Conservation (phyloP, 2,113 vertebrate species). For the Otocyon megalotis region DNA sequence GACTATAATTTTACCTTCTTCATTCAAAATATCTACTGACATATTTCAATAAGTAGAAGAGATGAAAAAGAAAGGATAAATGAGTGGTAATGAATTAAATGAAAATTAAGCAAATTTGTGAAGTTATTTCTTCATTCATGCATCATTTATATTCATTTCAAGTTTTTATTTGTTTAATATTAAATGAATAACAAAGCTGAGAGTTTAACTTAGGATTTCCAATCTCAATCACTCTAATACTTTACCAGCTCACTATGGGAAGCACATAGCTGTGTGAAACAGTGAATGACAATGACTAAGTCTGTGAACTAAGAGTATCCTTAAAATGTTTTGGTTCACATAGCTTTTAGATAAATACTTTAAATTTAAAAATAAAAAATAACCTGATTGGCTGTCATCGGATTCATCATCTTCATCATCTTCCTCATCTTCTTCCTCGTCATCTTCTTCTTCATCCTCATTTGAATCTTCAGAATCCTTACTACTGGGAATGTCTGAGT, state of each 20-base stretch:
- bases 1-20: neutral
- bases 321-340: slow-evolving; percentile 62
- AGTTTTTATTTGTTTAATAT: slow-evolving; percentile 46
- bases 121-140: slow-evolving; percentile 18
- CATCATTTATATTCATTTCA: slow-evolving; percentile 40
- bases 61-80: neutral
- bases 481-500: slow-evolving; percentile 94
- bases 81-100: slow-evolving; percentile 19
- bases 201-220: slow-evolving; percentile 56
- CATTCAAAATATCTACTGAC: slow-evolving; percentile 17
- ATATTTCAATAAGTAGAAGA: slow-evolving; percentile 58
- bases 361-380: slow-evolving; percentile 84
- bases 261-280: neutral
- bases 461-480: slow-evolving; percentile 96
- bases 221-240: neutral
- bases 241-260: slow-evolving; percentile 43
- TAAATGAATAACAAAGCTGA: slow-evolving; percentile 53
- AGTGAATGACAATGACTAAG: slow-evolving; percentile 23
- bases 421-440: slow-evolving; percentile 94
- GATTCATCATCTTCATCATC: slow-evolving; percentile 95
- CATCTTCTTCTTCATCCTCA: slow-evolving; percentile 96
- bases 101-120: slow-evolving; percentile 32
- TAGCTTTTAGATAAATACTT: slow-evolving; percentile 58
- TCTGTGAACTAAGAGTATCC: slow-evolving; percentile 10
- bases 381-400: slow-evolving; percentile 96